These are phyloP conservation scores for Lacerta bilineata DNA, from an alignment of 2,797 vertebrate species.

Conservation along the genomic window DNA sequence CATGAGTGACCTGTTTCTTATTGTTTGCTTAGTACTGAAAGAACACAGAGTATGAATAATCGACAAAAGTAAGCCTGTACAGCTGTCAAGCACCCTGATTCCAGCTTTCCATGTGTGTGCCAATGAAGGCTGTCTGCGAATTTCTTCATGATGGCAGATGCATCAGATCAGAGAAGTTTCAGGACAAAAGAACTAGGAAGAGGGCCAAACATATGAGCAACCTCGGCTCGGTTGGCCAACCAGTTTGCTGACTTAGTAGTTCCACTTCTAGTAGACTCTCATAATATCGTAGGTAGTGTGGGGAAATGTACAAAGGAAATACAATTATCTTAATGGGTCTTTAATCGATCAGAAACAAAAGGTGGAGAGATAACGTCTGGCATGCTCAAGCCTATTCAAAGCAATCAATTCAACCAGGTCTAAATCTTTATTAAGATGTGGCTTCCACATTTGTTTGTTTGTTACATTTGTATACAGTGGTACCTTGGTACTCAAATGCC, in stretches of 20 bases:
- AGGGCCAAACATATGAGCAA: conserved; percentile 2
- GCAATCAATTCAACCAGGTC: neutral
- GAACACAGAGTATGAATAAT: neutral
- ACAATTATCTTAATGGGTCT: neutral
- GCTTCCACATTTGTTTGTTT: no score
- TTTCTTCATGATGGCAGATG: neutral
- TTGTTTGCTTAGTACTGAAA: neutral
- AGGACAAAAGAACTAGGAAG: neutral
- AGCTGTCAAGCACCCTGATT: neutral
- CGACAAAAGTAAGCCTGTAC: neutral
- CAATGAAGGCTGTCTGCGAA: neutral
- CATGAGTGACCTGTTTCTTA: neutral
- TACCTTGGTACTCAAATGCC: no score
- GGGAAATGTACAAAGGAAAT: neutral
- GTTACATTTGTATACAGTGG: no score
- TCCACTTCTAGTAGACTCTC: neutral
- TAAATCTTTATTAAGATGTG: no score
- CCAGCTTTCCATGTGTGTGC: conserved; percentile 3
- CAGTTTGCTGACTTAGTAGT: neutral
- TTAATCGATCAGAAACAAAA: neutral
- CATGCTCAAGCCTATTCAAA: neutral
- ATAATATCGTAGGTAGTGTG: neutral
- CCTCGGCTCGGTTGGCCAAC: neutral
- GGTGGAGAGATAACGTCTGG: no score
- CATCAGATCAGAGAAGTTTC: neutral